A percentile compares a stretch with the other conserved stretches of the same genome.
phyloP scores from a whole-genome alignment of 1,140 invertebrate genomes.

The Penaeus vannamei region DNA sequence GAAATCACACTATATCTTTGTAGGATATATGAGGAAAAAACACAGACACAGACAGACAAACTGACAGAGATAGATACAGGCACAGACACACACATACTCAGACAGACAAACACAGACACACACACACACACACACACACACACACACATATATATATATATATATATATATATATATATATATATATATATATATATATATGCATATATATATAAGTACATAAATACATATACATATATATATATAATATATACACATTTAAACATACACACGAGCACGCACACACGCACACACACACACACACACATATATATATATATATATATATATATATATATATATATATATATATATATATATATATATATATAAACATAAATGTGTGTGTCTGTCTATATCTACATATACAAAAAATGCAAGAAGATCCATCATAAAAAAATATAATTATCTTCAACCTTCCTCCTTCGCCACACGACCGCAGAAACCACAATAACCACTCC shows the following conservation, averaged over 20 bases:
- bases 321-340: background rate
- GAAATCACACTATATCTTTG: background rate
- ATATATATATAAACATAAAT: too few species aligned
- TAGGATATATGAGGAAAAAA: background rate
- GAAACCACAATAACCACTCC: too few species aligned
- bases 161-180: too few species aligned
- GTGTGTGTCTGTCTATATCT: background rate
- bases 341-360: background rate
- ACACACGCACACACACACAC: slow-evolving; percentile 45
- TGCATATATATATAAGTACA: background rate
- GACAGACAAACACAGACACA: too few species aligned
- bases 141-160: too few species aligned
- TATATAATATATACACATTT: slow-evolving; percentile 35
- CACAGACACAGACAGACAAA: background rate
- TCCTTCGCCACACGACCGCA: too few species aligned
- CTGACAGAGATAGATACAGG: background rate
- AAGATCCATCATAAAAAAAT: background rate
- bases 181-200: background rate
- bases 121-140: too few species aligned
- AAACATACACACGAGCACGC: slow-evolving; percentile 29
- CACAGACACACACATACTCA: slow-evolving; percentile 29
- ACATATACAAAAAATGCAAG: background rate
- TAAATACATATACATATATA: slow-evolving; percentile 19
- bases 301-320: slow-evolving; percentile 17
- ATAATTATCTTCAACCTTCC: too few species aligned